Evolutionary conservation across 2,113 vertebrate species (phyloP), one percentile per base, ranked within the genome.

Genomic region (Ornithorhynchus anatinus): DNA sequence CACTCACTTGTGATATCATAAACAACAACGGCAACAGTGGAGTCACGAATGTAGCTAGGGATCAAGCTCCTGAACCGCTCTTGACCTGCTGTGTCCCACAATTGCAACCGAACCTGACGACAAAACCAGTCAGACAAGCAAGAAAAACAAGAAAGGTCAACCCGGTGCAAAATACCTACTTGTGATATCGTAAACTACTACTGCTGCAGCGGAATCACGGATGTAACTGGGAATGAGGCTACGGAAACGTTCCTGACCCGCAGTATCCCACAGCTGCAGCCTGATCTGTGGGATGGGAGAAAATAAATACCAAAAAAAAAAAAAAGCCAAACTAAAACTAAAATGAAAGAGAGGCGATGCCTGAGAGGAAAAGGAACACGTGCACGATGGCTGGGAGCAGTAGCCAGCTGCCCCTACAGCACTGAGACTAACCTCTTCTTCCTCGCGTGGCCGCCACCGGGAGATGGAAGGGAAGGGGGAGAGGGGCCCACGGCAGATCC

Each of bases 181-280:
- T 96, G 97, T 99, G 86, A 99, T 99, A 96, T 99, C 97, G 90
- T 99, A 99, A 88, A 99, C 97, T 91, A 99, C 97, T 89, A 99
- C 97, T 29, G 97, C 97, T 72, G 97, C 97, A 45, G 97, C 97
- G 69, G 97, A 99, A 92, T 99, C 97, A 88, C 97, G 95, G 94
- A 99, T 99, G 94, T 99, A 99, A 93, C 97, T 99, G 88, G 97
- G 97, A 94, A 99, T 99, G 89, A 99, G 96, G 94, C 97, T 98
- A 91, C 97, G 97, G 93, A 99, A 99, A 82, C 97, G 95, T 91
- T 99, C 97, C 89, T 99, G 97, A 81, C 97, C 97, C 68, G 97
- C 97, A 53, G 97, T 98, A 93, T 99, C 97, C 97, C 97, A 99
- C 88, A 99, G 92, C 94, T 99, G 97, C 95, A 99, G 94, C 95